Conservation (phyloP, 2,797 vertebrate species). For the Tauraco hartlaubi region DNA sequence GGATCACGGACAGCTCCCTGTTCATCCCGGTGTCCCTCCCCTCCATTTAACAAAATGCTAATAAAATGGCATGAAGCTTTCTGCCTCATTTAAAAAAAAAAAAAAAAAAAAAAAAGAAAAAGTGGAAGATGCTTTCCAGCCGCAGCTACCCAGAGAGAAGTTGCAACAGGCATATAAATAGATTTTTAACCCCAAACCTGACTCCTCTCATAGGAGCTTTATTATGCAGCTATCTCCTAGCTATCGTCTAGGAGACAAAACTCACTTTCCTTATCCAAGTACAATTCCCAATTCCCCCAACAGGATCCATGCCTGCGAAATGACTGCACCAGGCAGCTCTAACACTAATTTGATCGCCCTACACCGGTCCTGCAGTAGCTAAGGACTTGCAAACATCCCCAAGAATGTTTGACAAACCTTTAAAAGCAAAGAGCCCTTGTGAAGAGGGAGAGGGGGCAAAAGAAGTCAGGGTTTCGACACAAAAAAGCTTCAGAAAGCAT, state of each 20-base stretch:
- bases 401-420: not conserved
- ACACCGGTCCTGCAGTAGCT: not conserved
- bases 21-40: not conserved
- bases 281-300: not conserved
- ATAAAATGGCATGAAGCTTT: not conserved
- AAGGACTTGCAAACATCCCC: not conserved
- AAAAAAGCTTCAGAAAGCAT: not conserved
- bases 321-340: not conserved
- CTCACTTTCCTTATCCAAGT: not conserved
- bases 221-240: not conserved
- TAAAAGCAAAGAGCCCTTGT: not conserved
- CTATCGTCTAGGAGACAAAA: not conserved
- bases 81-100: not conserved
- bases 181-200: not conserved
- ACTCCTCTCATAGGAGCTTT: not conserved
- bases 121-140: not conserved
- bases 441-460: not conserved
- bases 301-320: not conserved
- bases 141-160: not conserved
- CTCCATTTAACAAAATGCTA: not conserved
- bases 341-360: accelerated
- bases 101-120: not conserved
- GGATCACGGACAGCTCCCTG: not conserved
- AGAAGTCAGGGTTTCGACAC: not conserved
- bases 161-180: not conserved